These are phyloP conservation scores for Agrochola litura DNA, from an alignment of 2,888 invertebrate genomes.

Conservation along the genomic window DNA sequence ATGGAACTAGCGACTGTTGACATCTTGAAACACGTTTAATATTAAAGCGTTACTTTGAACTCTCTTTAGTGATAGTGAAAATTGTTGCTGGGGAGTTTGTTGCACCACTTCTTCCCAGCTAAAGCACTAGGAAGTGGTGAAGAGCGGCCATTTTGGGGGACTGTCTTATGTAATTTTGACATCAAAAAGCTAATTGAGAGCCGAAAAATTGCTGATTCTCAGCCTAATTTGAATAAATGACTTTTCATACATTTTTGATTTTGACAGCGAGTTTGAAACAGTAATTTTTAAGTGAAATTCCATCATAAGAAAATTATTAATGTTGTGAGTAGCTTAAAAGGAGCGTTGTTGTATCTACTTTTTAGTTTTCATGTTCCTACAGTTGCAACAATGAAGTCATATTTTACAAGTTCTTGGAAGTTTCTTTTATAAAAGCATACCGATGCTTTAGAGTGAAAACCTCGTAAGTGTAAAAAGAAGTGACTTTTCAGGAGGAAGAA, in stretches of 20 bases:
- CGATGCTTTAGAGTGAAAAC: no score
- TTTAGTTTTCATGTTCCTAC: background rate
- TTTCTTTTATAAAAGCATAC: conserved; percentile 9
- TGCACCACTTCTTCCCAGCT: background rate
- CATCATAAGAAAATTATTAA: background rate
- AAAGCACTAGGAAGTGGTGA: background rate
- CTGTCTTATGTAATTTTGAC: background rate
- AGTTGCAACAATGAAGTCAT: background rate
- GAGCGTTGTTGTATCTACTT: background rate
- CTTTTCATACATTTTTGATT: background rate
- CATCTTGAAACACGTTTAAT: background rate
- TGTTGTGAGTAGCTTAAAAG: background rate
- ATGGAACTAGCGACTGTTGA: background rate
- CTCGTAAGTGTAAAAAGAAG: no score
- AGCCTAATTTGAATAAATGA: background rate
- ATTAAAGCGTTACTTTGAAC: background rate
- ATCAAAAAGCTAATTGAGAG: no score
- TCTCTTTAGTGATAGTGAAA: background rate
- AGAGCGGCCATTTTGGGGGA: background rate
- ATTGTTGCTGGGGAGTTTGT: background rate
- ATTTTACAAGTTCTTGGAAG: background rate
- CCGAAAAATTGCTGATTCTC: background rate
- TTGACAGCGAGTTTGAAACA: background rate
- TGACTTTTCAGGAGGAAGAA: no score
- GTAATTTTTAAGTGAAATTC: background rate